These are phyloP conservation scores for Serranus cabrilla DNA, from an alignment of 2,797 vertebrate species.

Conservation along the genomic window DNA sequence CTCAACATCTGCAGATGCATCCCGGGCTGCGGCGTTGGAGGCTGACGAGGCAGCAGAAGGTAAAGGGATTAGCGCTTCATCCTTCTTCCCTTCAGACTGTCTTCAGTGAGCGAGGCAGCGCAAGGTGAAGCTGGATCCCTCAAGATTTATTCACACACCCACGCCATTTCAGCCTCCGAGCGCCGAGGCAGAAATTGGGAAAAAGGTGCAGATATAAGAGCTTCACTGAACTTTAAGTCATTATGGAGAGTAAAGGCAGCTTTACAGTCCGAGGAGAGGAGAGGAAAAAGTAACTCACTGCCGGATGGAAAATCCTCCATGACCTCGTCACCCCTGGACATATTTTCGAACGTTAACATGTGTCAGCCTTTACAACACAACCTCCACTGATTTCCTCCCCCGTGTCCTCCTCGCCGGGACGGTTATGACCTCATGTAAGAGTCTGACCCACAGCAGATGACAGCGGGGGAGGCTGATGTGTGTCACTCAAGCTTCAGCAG, in stretches of 20 bases:
- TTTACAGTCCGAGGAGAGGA: conserved; percentile 7
- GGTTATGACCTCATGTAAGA: conserved; percentile 32
- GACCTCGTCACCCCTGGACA: conserved; percentile 37
- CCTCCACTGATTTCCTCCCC: conserved; percentile 10
- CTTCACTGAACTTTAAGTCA: conserved; percentile 30
- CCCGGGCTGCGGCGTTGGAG: conserved; percentile 2
- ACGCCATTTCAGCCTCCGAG: not conserved
- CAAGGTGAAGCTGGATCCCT: conserved; percentile 41
- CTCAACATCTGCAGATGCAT: conserved; percentile 51
- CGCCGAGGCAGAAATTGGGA: conserved; percentile 2
- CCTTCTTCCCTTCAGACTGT: conserved; percentile 24
- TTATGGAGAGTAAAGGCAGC: conserved; percentile 9
- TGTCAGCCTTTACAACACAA: conserved; percentile 32
- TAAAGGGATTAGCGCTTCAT: conserved; percentile 53
- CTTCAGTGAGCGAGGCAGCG: conserved; percentile 12
- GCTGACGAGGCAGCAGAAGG: conserved; percentile 54
- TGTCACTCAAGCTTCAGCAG: conserved; percentile 4
- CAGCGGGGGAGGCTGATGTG: not conserved
- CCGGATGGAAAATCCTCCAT: conserved; percentile 36
- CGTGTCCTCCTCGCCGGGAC: not conserved
- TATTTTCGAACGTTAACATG: conserved; percentile 28
- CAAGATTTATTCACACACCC: conserved; percentile 41
- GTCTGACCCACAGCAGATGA: conserved; percentile 26
- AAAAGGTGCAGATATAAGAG: conserved; percentile 16
- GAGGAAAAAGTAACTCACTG: conserved; percentile 36